phyloP scores from a whole-genome alignment of 2,113 vertebrate species.

The Sapajus apella region DNA sequence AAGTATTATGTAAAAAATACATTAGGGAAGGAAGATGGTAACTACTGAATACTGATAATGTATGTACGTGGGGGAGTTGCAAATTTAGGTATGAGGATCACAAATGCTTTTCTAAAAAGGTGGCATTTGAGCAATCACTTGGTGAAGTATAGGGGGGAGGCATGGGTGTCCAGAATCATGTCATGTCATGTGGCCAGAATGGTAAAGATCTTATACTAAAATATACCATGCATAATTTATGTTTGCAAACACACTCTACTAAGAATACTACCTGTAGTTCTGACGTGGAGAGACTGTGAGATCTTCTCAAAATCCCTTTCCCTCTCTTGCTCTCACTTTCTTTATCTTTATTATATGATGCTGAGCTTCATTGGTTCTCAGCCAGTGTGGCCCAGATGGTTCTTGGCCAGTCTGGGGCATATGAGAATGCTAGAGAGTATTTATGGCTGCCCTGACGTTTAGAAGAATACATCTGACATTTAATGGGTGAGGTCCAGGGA shows the following conservation, averaged over 20 bases:
- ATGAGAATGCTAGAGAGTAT: not conserved
- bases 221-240: rapidly evolving
- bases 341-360: not conserved
- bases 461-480: not conserved
- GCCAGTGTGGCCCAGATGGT: not conserved
- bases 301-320: not conserved
- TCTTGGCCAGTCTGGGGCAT: no score
- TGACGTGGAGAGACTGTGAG: not conserved
- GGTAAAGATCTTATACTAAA: not conserved
- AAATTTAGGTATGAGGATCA: not conserved
- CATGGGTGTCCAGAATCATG: not conserved
- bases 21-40: not conserved
- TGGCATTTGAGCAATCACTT: not conserved
- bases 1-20: not conserved
- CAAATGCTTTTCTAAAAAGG: not conserved
- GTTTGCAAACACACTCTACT: not conserved
- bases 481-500: not conserved
- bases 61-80: no score
- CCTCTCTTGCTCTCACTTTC: not conserved
- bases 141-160: not conserved
- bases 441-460: not conserved
- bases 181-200: no score
- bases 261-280: not conserved
- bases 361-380: not conserved
- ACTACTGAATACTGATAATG: not conserved